Conservation (phyloP, 2,888 invertebrate genomes). For the Digitonthophagus gazella region DNA sequence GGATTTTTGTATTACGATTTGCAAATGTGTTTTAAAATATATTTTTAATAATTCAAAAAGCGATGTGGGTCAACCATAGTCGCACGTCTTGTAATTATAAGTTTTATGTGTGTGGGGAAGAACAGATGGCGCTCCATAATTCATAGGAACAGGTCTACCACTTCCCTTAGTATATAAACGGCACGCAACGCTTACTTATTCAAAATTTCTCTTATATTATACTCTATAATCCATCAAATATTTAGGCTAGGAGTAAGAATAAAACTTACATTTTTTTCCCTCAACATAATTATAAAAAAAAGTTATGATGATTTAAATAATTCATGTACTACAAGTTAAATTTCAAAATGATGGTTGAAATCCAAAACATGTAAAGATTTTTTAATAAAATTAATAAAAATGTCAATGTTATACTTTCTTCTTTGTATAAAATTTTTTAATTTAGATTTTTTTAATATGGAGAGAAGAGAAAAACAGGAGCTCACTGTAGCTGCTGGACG, state of each 20-base stretch:
- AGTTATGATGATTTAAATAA: no score
- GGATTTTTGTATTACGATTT: constrained; percentile 2
- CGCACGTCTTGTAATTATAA: constrained; percentile 37
- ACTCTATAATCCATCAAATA: constrained; percentile 2
- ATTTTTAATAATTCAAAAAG: constrained; percentile 31
- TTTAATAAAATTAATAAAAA: no score
- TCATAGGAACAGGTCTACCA: constrained; percentile 26
- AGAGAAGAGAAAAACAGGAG: no score
- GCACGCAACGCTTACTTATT: constrained; percentile 33
- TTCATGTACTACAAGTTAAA: no score
- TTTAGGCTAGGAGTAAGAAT: background rate
- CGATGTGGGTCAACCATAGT: constrained; percentile 32
- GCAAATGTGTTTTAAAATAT: constrained; percentile 22
- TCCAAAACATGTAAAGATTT: no score
- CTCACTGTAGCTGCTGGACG: constrained; percentile 96
- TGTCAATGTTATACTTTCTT: no score
- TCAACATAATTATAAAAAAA: background rate
- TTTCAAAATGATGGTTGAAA: no score
- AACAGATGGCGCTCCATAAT: constrained; percentile 39
- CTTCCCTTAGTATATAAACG: constrained; percentile 29
- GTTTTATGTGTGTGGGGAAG: constrained; percentile 39
- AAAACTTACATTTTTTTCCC: background rate
- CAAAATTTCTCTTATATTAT: constrained; percentile 21
- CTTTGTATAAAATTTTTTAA: no score
- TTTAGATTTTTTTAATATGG: no score